A percentile compares a stretch with the other conserved stretches of the same genome.
Evolutionary conservation across 2,888 invertebrate genomes (phyloP).

Genomic region (Tinea semifulvella): DNA sequence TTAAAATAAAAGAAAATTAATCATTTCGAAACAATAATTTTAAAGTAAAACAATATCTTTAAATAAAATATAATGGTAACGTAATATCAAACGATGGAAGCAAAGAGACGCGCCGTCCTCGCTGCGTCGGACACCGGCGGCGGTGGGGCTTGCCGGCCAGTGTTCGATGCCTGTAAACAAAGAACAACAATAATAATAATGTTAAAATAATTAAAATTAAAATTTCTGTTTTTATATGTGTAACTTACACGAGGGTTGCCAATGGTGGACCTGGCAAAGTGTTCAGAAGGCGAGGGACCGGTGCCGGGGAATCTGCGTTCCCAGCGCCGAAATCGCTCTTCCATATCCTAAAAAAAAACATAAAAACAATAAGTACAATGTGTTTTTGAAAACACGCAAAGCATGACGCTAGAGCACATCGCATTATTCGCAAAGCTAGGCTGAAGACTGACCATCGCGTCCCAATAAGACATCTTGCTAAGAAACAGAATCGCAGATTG

Average conservation of each 20-base stretch:
- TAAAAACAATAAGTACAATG: too few relatives aligned
- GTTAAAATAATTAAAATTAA: background rate
- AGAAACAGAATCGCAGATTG: background rate
- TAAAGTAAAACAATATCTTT: conserved; percentile 9
- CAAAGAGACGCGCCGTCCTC: conserved; percentile 9
- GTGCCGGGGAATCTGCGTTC: conserved; percentile 6
- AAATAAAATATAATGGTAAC: conserved; percentile 6
- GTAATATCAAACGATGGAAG: conserved; percentile 9
- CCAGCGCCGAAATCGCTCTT: conserved; percentile 2
- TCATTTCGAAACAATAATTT: conserved; percentile 7
- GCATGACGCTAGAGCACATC: too few relatives aligned
- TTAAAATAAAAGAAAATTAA: too few relatives aligned
- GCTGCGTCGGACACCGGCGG: background rate
- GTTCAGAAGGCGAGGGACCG: background rate
- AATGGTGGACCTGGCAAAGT: conserved; percentile 2
- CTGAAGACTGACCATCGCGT: background rate
- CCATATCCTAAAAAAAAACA: background rate
- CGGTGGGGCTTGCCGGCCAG: too few relatives aligned
- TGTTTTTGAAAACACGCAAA: too few relatives aligned
- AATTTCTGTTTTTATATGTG: too few relatives aligned
- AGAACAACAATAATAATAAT: background rate
- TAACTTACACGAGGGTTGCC: background rate
- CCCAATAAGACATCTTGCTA: background rate
- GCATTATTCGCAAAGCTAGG: too few relatives aligned
- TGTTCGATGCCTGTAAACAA: background rate